These are phyloP conservation scores for Meiosimyza decipiens DNA, from an alignment of 2,888 invertebrate genomes.

Conservation along the genomic window DNA sequence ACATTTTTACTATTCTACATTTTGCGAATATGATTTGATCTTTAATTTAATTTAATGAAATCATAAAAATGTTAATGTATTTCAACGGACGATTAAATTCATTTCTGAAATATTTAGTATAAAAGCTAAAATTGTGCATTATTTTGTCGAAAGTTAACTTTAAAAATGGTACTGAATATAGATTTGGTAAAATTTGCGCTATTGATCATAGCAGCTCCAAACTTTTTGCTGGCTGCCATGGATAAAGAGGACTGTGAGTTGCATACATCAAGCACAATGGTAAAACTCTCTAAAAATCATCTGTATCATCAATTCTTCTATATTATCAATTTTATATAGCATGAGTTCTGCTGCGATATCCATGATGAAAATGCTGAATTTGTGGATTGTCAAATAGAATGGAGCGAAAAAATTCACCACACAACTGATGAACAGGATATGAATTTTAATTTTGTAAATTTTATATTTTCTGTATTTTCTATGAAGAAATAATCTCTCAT, in stretches of 20 bases:
- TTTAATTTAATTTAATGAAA: no score
- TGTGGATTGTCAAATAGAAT: conserved; percentile 49
- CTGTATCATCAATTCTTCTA: no score
- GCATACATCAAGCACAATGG: conserved; percentile 50
- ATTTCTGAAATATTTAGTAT: no score
- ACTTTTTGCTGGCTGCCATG: neutral
- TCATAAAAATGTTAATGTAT: no score
- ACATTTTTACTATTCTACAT: no score
- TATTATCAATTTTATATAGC: conserved; percentile 44
- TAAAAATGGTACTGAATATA: no score
- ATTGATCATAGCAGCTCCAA: no score
- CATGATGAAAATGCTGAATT: conserved; percentile 54
- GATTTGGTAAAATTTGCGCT: no score
- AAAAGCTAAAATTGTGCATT: no score
- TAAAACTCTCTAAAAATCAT: conserved; percentile 32
- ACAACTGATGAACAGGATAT: conserved; percentile 46
- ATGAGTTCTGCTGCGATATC: conserved; percentile 56
- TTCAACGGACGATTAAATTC: no score
- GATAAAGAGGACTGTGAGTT: conserved; percentile 52
- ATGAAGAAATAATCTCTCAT: neutral
- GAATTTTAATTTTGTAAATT: conserved; percentile 51
- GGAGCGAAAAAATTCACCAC: conserved; percentile 47
- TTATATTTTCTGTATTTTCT: neutral
- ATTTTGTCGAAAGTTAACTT: no score
- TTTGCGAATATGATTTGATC: no score